A percentile compares a stretch with the other conserved stretches of the same genome.
Conservation (phyloP, 1,140 invertebrate genomes). For the Halesus radiatus region DNA sequence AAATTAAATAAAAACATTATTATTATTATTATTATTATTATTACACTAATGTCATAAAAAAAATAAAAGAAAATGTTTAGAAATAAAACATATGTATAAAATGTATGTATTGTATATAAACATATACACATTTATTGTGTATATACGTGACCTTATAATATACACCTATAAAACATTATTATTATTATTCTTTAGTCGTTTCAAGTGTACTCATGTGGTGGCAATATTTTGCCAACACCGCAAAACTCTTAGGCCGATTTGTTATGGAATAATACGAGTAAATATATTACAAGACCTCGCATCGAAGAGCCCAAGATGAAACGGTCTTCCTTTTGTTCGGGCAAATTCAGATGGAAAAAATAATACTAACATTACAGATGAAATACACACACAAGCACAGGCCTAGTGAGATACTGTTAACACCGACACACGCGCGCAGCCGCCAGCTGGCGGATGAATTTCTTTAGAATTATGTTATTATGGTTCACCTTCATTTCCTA, state of each 20-base stretch:
- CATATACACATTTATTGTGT: too few species aligned
- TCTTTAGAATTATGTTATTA: slow-evolving; percentile 13
- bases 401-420: neutral
- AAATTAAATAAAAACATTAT: too few species aligned
- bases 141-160: too few species aligned
- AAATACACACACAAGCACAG: neutral
- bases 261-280: neutral
- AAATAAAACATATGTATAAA: too few species aligned
- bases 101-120: too few species aligned
- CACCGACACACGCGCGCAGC: neutral
- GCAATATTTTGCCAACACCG: neutral
- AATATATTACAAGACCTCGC: neutral
- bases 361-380: neutral
- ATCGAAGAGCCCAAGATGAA: slow-evolving; percentile 7
- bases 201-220: neutral
- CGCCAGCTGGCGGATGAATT: neutral
- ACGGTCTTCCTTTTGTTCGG: slow-evolving; percentile 34
- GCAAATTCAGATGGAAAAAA: neutral
- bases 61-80: too few species aligned
- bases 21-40: too few species aligned
- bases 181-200: too few species aligned
- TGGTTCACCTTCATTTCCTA: neutral
- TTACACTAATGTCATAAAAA: too few species aligned
- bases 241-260: neutral
- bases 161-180: too few species aligned